Conservation (phyloP, 92 coral and sea anemone genomes). For the Paramuricea clavata region DNA sequence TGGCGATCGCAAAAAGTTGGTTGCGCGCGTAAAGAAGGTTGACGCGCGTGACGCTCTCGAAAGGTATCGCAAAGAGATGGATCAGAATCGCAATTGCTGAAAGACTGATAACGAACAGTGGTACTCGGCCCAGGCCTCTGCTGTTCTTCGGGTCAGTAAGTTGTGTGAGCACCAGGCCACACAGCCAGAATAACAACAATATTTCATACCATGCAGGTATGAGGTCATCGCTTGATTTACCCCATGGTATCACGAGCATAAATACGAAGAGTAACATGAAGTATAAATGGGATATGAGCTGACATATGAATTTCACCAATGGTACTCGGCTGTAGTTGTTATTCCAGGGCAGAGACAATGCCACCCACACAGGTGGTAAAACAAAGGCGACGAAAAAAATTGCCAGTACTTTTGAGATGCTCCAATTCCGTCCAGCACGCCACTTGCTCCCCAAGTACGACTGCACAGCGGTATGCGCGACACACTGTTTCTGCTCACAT, state of each 20-base stretch:
- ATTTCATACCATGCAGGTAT: constrained; percentile 94
- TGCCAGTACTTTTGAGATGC: constrained; percentile 90
- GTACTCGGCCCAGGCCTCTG: constrained; percentile 98
- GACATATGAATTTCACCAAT: constrained; percentile 95
- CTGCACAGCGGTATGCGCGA: constrained; percentile 95
- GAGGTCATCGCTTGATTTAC: constrained; percentile 64
- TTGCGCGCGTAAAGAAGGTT: constrained; percentile 89
- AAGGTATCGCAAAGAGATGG: constrained; percentile 83
- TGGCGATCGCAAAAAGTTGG: constrained; percentile 88
- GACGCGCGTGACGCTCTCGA: constrained; percentile 71
- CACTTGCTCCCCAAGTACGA: constrained; percentile 95
- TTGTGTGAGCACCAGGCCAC: constrained; percentile 89
- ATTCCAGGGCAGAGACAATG: constrained; percentile 94
- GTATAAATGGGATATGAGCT: constrained; percentile 95
- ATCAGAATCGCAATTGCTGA: constrained; percentile 82
- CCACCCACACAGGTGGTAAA: constrained; percentile 94
- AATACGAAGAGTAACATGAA: constrained; percentile 81
- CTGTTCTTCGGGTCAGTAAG: constrained; percentile 96
- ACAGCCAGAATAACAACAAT: constrained; percentile 90
- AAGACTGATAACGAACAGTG: constrained; percentile 84
- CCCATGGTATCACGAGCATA: constrained; percentile 94
- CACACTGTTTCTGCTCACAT: constrained; percentile 94
- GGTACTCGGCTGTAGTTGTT: constrained; percentile 92
- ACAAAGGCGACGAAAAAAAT: constrained; percentile 83
- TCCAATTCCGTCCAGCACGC: constrained; percentile 98